Conservation (phyloP, 2,797 vertebrate genomes). For the Pampus argenteus region DNA sequence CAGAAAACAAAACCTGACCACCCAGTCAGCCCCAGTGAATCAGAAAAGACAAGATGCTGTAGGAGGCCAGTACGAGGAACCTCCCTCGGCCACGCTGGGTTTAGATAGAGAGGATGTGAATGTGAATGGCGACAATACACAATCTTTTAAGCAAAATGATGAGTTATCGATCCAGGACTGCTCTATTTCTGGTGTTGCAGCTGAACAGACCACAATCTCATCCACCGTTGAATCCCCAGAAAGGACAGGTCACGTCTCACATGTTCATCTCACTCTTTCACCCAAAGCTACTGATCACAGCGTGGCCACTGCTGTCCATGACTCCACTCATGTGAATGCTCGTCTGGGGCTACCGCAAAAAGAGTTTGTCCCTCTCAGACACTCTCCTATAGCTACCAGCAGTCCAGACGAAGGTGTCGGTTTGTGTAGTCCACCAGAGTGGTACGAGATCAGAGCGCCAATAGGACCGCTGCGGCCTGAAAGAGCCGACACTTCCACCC, state of each 20-base stretch:
- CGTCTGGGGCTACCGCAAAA: neutral
- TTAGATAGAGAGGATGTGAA: slow-evolving; percentile 20
- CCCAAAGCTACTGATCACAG: slow-evolving; percentile 63
- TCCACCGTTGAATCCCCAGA: slow-evolving; percentile 39
- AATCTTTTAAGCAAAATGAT: neutral
- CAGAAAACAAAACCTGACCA: slow-evolving; percentile 1
- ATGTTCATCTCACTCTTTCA: slow-evolving; percentile 85
- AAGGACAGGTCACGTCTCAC: slow-evolving; percentile 80
- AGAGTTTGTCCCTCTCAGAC: slow-evolving; percentile 50
- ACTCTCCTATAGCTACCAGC: slow-evolving; percentile 47
- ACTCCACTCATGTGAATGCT: neutral
- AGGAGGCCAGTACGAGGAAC: slow-evolving; percentile 44
- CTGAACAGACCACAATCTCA: neutral
- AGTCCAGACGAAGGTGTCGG: slow-evolving; percentile 65
- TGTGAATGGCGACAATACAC: neutral
- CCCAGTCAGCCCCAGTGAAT: slow-evolving; percentile 4
- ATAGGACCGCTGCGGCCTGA: slow-evolving; percentile 10
- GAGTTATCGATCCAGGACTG: neutral
- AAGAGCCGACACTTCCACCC: slow-evolving; percentile 70
- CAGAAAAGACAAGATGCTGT: slow-evolving; percentile 41
- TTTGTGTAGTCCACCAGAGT: slow-evolving; percentile 57
- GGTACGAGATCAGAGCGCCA: slow-evolving; percentile 46
- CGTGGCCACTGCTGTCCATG: neutral
- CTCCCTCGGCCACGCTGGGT: neutral
- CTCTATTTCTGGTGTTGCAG: slow-evolving; percentile 10